These are phyloP conservation scores for Mylabris phalerata DNA, from an alignment of 1,140 invertebrate genomes.

Conservation along the genomic window DNA sequence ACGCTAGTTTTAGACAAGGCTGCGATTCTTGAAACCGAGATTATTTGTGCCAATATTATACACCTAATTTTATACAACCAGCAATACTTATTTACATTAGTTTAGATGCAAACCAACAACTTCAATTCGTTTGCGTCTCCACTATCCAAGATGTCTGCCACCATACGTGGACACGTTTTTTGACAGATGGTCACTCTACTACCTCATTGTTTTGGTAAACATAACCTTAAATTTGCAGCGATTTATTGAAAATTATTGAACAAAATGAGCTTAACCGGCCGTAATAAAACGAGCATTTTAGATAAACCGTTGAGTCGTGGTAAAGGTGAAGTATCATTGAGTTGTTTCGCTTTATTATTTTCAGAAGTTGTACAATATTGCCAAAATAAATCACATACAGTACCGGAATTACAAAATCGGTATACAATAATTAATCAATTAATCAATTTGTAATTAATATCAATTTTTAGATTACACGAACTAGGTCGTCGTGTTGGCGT, in stretches of 20 bases:
- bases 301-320: conserved; percentile 90
- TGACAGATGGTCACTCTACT: no score
- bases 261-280: conserved; percentile 40
- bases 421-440: conserved; percentile 40
- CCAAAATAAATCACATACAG: conserved; percentile 90
- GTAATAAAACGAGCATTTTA: conserved; percentile 73
- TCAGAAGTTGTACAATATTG: conserved; percentile 98
- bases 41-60: no score
- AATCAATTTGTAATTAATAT: neutral
- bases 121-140: no score
- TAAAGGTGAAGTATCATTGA: conserved; percentile 85
- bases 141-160: no score
- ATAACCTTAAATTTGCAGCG: neutral
- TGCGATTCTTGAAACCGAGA: no score
- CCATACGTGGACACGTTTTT: no score
- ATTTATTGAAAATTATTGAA: no score
- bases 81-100: no score
- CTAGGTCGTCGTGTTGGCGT: conserved; percentile 93
- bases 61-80: no score
- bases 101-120: no score
- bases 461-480: conserved; percentile 70
- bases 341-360: conserved; percentile 91
- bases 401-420: conserved; percentile 92
- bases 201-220: neutral
- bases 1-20: no score